Conservation (phyloP, 2,113 vertebrate genomes). For the Lanius collurio region DNA sequence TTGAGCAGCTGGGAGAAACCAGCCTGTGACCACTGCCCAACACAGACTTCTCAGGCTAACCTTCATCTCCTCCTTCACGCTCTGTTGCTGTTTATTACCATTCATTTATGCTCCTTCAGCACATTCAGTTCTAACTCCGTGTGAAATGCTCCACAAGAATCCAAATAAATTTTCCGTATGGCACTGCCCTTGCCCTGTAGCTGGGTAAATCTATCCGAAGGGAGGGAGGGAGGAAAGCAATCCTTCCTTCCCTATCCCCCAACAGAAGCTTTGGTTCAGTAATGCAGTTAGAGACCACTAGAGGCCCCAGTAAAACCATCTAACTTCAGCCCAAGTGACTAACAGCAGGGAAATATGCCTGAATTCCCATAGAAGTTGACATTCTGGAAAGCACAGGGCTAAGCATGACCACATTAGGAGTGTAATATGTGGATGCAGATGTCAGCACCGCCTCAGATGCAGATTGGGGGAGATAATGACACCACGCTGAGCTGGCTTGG, state of each 20-base stretch:
- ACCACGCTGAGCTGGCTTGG: background rate
- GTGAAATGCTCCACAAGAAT: background rate
- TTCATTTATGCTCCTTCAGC: slow-evolving; percentile 7
- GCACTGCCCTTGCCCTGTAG: background rate
- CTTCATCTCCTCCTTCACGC: slow-evolving; percentile 30
- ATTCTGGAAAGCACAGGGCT: background rate
- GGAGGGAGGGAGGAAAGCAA: background rate
- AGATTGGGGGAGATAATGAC: background rate
- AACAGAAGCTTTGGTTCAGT: background rate
- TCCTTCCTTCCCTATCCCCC: background rate
- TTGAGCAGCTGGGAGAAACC: background rate
- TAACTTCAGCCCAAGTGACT: background rate
- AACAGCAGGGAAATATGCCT: background rate
- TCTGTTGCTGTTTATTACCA: background rate
- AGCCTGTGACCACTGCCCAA: background rate
- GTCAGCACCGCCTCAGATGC: background rate
- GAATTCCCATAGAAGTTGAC: background rate
- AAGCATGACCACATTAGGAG: background rate
- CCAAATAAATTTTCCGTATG: background rate
- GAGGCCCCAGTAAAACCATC: slow-evolving; percentile 55
- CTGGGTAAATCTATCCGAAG: background rate
- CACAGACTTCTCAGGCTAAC: background rate
- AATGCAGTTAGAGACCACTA: slow-evolving; percentile 20
- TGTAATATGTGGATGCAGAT: background rate
- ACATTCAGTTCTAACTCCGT: background rate